Base-by-base conservation (phyloP, 1,140 invertebrate genomes). In the Campoletis sonorensis region DNA sequence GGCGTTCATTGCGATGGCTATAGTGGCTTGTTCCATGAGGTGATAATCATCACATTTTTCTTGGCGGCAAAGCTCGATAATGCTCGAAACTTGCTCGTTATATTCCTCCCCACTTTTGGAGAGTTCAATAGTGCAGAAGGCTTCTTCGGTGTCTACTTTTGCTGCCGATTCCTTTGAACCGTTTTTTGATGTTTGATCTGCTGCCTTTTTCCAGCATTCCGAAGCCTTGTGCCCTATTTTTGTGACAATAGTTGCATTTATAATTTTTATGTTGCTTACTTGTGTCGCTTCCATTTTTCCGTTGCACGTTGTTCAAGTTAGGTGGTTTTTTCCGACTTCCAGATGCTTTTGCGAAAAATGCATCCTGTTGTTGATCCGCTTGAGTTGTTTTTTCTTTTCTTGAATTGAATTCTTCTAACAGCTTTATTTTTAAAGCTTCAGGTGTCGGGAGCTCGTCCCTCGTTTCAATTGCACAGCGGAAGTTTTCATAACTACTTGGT, bases 321-420 rank as follows among this genome's bases (percentile, higher is more conserved):
- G 11, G 40, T 51, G 27, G 11, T 75, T 23, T 4, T 23, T 30
- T 75, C 30, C 54, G 26, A n/a, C 54, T 49, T 18, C 40, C 11
- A 18, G 72, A 23, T 51, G 49, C 54, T 23, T 45, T 4, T 51
- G 45, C 72, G 26, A 21, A 75, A 23, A 79, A 37, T 4, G 76
- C 76, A 61, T n/a, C n/a, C 15, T 45, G 40, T 18, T 21, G 10
- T 5, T 79, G n/a, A n/a, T n/a, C n/a, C n/a, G n/a, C 76, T 4
- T 79, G 23, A 58, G 64, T 33, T 18, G 64, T 79, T 16, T 10
- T 79, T 33, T 67, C 18, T 67, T 79, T 79, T 49, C 72, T 75
- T 1, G n/a, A 10, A 72, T 67, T 76, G 1, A 1, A 37, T 75
- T 72, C 79, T 30, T 81, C 67, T 51, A 79, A 40, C 21, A 71